Percentiles rank a stretch among this genome's conserved stretches.
phyloP scores from a whole-genome alignment of 2,113 vertebrate genomes.

The Pteruthius melanotis region DNA sequence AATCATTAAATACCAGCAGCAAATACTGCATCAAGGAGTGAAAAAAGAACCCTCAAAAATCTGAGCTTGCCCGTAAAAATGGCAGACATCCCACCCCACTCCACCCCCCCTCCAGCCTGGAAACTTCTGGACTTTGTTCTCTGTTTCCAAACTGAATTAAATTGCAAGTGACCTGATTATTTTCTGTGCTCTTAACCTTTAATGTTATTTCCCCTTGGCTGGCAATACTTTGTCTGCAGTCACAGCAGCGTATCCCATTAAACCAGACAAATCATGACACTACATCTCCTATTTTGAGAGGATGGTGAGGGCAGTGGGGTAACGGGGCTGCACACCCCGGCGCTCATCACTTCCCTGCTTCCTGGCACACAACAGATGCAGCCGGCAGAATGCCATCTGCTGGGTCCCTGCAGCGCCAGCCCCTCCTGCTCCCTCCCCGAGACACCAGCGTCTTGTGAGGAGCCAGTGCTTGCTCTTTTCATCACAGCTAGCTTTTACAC shows the following conservation, averaged over 20 bases:
- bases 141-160: neutral
- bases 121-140: neutral
- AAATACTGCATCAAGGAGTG: neutral
- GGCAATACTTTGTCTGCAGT: neutral
- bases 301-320: neutral
- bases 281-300: neutral
- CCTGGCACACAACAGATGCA: neutral
- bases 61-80: neutral
- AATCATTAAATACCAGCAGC: neutral
- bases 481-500: neutral
- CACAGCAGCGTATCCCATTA: neutral
- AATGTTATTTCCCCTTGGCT: neutral
- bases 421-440: fast-evolving
- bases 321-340: neutral
- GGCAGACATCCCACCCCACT: neutral
- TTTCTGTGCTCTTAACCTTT: neutral
- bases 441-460: fast-evolving
- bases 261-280: neutral
- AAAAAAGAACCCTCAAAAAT: neutral
- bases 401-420: fast-evolving
- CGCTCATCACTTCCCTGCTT: neutral
- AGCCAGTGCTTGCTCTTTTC: neutral
- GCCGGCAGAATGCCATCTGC: neutral
- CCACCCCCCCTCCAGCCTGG: neutral
- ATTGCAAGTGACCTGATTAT: neutral